Percentiles rank a stretch among this genome's conserved stretches.
phyloP scores from a whole-genome alignment of 2,797 vertebrate species.

The Onychomys torridus region DNA sequence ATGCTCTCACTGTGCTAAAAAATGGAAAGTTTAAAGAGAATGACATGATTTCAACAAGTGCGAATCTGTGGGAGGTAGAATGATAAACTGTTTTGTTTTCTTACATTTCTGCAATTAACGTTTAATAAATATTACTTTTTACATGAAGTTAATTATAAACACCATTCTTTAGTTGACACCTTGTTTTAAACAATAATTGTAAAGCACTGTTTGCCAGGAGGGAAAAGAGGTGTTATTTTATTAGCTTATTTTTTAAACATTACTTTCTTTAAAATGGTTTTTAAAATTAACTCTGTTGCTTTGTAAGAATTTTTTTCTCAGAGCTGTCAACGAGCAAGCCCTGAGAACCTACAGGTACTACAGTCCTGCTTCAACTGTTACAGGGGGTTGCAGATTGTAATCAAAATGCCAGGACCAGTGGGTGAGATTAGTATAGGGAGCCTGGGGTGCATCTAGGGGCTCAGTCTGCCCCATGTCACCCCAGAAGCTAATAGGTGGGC shows the following conservation, averaged over 20 bases:
- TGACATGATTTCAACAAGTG: slow-evolving; percentile 78
- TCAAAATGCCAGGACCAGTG: neutral
- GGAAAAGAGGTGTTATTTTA: slow-evolving; percentile 50
- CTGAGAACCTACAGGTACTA: neutral
- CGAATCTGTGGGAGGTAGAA: slow-evolving; percentile 75
- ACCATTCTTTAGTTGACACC: slow-evolving; percentile 61
- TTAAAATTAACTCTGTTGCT: slow-evolving; percentile 54
- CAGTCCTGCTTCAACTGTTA: neutral
- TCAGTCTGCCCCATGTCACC: neutral
- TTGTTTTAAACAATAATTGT: slow-evolving; percentile 69
- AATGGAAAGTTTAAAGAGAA: slow-evolving; percentile 72
- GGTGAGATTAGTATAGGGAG: neutral
- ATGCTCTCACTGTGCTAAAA: slow-evolving; percentile 74
- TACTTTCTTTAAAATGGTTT: slow-evolving; percentile 38
- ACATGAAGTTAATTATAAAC: slow-evolving; percentile 71
- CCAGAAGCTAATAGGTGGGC: neutral
- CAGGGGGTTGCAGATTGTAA: neutral
- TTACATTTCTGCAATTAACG: slow-evolving; percentile 67
- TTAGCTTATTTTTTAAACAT: slow-evolving; percentile 50
- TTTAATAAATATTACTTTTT: slow-evolving; percentile 73
- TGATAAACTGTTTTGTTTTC: slow-evolving; percentile 71
- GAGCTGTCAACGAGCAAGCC: slow-evolving; percentile 29
- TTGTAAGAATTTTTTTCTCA: slow-evolving; percentile 19
- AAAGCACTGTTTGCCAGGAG: slow-evolving; percentile 58
- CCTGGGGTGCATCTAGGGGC: neutral